Evolutionary conservation across 2,888 invertebrate genomes (phyloP), one percentile per base, ranked within the genome.

Genomic region (Phania funesta): DNA sequence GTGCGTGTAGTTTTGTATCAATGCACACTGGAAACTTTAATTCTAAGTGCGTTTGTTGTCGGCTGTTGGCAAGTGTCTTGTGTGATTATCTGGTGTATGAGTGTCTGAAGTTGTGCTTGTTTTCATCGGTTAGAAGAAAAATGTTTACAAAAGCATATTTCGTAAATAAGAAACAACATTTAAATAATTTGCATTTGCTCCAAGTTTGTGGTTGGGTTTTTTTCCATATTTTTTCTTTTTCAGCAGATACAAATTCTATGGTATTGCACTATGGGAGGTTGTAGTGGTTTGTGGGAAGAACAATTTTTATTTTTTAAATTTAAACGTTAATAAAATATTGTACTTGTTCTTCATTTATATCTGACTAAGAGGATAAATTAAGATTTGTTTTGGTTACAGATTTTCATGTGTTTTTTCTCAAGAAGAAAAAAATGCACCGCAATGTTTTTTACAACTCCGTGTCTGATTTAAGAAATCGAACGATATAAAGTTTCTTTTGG

Each of bases 181-280:
- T 80, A 83, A 84, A 83, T 83, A 79, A 84, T 84, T 84, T 84
- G 84, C 80, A 83, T 80, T 83, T 78, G 73, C 73, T 52, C 62
- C 68, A 67, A 71, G 60, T 67, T 50, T 80, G 78, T 65, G 80
- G 71, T 76, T 74, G 65, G 54, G 44, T 50, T n/a, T 79, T 38
- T 44, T 32, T 22, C n/a, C n/a, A 0, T 18, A 32, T 24, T 4
- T 54, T 62, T 62, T 35, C 35, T 41, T 54, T n/a, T n/a, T n/a
- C n/a, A n/a, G 56, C 26, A 67, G 60, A 67, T 67, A 41, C 67
- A 82, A 62, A 62, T 29, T 52, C 24, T 58, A 6, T 11, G 54
- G 9, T 24, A 13, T 35, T 64, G 71, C 76, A 81, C 76, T 54
- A 48, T 81, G 80, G 76, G 16, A 26, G 6, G 4, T 3, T 26